Evolutionary conservation across 1,140 invertebrate species (phyloP).

Genomic region (Procambarus virginalis): DNA sequence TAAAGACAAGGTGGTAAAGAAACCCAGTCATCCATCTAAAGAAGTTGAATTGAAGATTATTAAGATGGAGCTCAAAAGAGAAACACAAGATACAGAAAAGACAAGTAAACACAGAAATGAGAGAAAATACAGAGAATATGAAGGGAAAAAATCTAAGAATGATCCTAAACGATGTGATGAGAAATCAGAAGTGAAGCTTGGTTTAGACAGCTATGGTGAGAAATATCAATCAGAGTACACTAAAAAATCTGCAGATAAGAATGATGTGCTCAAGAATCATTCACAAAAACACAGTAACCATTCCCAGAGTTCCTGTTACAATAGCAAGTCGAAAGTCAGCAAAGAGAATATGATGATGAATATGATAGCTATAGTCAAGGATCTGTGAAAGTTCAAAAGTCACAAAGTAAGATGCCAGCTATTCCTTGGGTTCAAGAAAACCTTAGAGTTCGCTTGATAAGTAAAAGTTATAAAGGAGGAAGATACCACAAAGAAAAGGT

Average conservation of each 20-base stretch:
- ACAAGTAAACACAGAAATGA: not conserved
- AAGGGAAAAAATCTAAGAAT: slow-evolving; percentile 3
- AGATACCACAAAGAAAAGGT: slow-evolving; percentile 75
- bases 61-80: not conserved
- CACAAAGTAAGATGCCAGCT: slow-evolving; percentile 29
- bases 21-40: not conserved
- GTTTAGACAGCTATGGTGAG: not conserved
- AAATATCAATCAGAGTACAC: not conserved
- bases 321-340: not conserved
- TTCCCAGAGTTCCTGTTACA: not conserved
- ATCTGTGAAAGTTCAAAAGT: slow-evolving; percentile 29
- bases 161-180: not conserved
- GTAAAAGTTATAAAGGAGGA: slow-evolving; percentile 74
- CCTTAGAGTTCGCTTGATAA: slow-evolving; percentile 74
- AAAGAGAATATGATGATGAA: not conserved
- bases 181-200: not conserved
- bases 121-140: not conserved
- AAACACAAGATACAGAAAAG: not conserved
- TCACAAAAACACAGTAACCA: not conserved
- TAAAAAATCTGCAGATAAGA: not conserved
- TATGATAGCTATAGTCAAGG: not conserved
- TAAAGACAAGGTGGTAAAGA: not conserved
- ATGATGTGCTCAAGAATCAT: not conserved
- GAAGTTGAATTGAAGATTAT: not conserved
- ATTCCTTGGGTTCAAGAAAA: slow-evolving; percentile 73